Evolutionary conservation across 2,797 vertebrate genomes (phyloP), one percentile per base, ranked within the genome.

Genomic region (Mus spretus): DNA sequence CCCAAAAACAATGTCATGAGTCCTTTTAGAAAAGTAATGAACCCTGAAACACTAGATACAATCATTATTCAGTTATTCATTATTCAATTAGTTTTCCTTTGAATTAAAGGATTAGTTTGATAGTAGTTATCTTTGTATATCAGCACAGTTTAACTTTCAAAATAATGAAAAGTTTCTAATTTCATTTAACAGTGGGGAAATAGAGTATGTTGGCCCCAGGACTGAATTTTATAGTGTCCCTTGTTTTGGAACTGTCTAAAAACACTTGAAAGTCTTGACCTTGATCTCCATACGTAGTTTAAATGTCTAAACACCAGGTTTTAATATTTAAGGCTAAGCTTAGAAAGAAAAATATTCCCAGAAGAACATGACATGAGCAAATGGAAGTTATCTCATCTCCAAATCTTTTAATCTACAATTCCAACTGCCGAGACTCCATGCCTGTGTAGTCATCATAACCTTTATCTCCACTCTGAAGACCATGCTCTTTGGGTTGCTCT

Each of bases 291-390:
- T 72, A 53, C 24, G 79, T 53, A 92, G 11, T 59, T 65, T 95
- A 57, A n/a, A 70, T 95, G 44, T 88, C 50, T 93, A 50, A 96
- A 93, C 85, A 74, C n/a, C 31, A 92, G 65, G n/a, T 44, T 83
- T 90, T 95, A 95, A 75, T 91, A 95, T 78, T 93, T 95, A 81
- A 90, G 34, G 22, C 80, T 90, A 94, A 93, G 78, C 24, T 91
- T 90, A 57, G 61, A 83, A 55, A 59, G 10, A 74, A 31, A 87
- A 84, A 14, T 14, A 91, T 94, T 90, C 74, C 28, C 37, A 80
- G 93, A 93, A 95, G 77, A 92, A 83, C 61, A 61, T 61, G 74
- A 65, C 44, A 67, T 93, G 26, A 95, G 63, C 67, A 94, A 65
- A 89, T 85, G 44, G 59, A 87, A 95, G 81, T 34, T 86, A 90